Evolutionary conservation across 2,113 vertebrate species (phyloP).

Genomic region (Heptranchias perlo): DNA sequence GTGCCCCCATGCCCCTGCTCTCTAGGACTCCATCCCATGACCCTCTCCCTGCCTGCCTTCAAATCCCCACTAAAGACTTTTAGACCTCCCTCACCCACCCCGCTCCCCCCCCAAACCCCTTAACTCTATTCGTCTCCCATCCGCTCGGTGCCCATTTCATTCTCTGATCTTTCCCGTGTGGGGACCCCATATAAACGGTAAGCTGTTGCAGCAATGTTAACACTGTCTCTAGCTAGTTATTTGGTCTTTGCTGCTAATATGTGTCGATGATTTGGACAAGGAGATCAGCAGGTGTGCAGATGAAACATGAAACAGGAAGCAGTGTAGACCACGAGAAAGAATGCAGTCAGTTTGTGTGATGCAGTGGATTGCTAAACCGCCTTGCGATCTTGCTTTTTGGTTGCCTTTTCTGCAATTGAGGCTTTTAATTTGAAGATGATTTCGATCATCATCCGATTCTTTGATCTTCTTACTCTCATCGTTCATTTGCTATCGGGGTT

Average conservation of each 20-base stretch:
- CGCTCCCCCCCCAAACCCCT: not conserved
- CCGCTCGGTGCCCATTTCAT: not conserved
- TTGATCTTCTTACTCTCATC: not conserved
- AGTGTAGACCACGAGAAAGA: not conserved
- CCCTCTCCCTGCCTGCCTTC: not conserved
- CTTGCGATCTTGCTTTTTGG: not conserved
- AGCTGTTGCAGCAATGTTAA: not conserved
- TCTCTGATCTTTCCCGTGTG: not conserved
- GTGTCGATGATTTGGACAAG: not conserved
- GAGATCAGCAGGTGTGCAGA: not conserved
- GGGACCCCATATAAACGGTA: not conserved
- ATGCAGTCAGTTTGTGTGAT: not conserved
- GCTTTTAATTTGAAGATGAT: too few relatives aligned
- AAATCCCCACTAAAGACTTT: not conserved
- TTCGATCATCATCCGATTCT: too few relatives aligned
- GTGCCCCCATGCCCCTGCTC: not conserved
- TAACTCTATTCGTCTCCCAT: not conserved
- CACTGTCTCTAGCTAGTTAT: not conserved
- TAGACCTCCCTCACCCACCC: not conserved
- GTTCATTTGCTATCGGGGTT: not conserved
- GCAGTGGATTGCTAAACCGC: not conserved
- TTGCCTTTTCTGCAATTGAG: too few relatives aligned
- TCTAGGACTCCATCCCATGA: not conserved
- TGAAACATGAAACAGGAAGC: not conserved
- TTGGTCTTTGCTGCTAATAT: not conserved